Evolutionary conservation across 2,797 vertebrate genomes (phyloP), one percentile per base, ranked within the genome.

Genomic region (Melanogrammus aeglefinus): DNA sequence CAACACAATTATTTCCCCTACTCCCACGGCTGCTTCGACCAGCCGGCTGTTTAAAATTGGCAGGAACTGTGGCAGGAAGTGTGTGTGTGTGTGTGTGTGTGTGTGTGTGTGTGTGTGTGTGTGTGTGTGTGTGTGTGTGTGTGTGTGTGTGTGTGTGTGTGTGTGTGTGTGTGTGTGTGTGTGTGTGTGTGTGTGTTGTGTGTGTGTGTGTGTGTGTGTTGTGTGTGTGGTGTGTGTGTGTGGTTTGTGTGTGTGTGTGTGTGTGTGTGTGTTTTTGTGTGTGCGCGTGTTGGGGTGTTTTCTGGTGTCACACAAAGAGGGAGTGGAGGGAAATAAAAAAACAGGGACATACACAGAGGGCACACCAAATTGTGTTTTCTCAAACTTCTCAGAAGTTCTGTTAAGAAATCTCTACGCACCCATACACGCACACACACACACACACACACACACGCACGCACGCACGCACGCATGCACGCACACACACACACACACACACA

Each of bases 1-100:
- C 86, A 24, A 73, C 78, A 79, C 79, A 84, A 84, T 86, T 84
- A 85, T 86, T 75, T 66, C n/a, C 57, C 57, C 27, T 66, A 66
- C 57, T 66, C 57, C 57, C 57, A 66, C 57, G n/a, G 57, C 57
- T 66, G n/a, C 57, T 24, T 66, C 9, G 57, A 27, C 57, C 57
- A 27, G n/a, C 51, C 51, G 21, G 51, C 18, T 6, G 51, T 57
- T 57, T 57, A n/a, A 57, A 21, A n/a, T 21, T 66, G n/a, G 57
- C 6, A 41, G 13, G 57, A 18, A 57, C 8, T n/a, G 6, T n/a
- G n/a, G n/a, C n/a, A n/a, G n/a, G n/a, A n/a, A n/a, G 57, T 24
- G 57, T 24, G 57, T 63, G 57, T 24, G 21, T 63, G 57, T n/a
- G 57, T 6, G 21, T 9, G 57, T 24, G 21, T 63, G 57, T 10